These are phyloP conservation scores for Cyprinus carpio DNA, from an alignment of 2,113 vertebrate species.

Conservation along the genomic window DNA sequence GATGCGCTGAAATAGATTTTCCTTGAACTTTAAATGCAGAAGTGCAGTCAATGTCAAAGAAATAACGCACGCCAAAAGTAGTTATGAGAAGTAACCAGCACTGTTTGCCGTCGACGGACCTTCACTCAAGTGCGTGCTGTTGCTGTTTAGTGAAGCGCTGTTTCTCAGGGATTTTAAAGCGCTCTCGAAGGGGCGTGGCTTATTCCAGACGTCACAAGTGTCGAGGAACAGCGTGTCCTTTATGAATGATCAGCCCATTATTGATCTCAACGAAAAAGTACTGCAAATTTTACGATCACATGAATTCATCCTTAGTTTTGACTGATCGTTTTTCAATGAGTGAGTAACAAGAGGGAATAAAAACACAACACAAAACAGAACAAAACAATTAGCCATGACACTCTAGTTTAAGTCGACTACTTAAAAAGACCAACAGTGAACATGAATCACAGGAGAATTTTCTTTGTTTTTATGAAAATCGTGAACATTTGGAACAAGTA, in stretches of 20 bases:
- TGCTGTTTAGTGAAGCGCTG: not conserved
- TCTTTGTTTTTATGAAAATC: not conserved
- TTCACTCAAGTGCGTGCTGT: not conserved
- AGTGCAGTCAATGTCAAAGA: not conserved
- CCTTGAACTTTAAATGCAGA: not conserved
- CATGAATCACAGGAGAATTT: not conserved
- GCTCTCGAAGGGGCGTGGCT: not conserved
- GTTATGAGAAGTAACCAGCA: conserved; percentile 7
- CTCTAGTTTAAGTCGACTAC: not conserved
- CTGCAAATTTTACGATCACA: not conserved
- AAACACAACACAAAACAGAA: too few species aligned
- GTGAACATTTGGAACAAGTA: not conserved
- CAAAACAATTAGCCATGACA: not conserved
- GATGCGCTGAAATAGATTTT: not conserved
- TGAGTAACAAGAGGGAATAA: not conserved
- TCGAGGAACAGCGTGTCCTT: not conserved
- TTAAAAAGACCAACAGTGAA: not conserved
- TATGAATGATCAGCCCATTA: not conserved
- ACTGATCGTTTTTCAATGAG: not conserved
- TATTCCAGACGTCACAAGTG: not conserved
- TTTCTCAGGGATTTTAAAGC: not conserved
- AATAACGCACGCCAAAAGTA: not conserved
- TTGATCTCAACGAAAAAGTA: not conserved
- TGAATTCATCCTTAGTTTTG: not conserved
- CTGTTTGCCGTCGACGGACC: not conserved